Evolutionary conservation across 2,797 vertebrate species (phyloP).

Genomic region (Setipinna tenuifilis): DNA sequence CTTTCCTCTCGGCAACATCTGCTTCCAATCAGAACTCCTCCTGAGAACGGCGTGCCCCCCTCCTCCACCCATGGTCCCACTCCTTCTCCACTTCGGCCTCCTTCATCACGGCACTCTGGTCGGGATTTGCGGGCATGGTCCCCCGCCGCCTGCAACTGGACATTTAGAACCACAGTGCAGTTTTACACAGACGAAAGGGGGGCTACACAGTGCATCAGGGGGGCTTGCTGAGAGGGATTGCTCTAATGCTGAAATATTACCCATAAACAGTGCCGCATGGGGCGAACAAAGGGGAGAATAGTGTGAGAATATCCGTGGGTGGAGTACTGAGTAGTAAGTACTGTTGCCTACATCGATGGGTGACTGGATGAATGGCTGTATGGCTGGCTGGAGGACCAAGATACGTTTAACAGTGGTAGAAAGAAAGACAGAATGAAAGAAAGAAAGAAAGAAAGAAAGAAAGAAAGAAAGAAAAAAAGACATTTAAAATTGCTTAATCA

Average conservation of each 20-base stretch:
- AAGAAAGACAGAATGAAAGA: too few relatives aligned
- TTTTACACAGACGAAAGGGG: conserved; percentile 40
- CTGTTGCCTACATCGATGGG: neutral
- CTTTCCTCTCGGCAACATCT: conserved; percentile 80
- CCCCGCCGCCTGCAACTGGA: conserved; percentile 28
- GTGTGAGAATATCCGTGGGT: conserved; percentile 15
- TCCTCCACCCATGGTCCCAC: conserved; percentile 31
- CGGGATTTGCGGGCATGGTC: conserved; percentile 36
- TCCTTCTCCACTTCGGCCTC: conserved; percentile 36
- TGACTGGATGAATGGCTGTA: neutral
- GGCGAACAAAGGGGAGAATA: neutral
- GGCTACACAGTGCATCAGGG: conserved; percentile 37
- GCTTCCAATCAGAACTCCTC: conserved; percentile 79
- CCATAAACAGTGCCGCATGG: neutral
- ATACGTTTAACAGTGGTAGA: neutral
- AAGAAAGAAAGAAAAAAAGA: too few relatives aligned
- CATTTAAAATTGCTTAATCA: too few relatives aligned
- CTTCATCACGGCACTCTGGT: conserved; percentile 38
- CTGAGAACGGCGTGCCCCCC: conserved; percentile 61
- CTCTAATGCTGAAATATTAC: conserved; percentile 31
- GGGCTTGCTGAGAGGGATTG: conserved; percentile 17
- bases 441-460: too few relatives aligned
- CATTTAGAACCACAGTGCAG: conserved; percentile 37
- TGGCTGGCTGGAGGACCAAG: neutral
- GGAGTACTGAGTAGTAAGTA: neutral